These are phyloP conservation scores for Menidia beryllina DNA, from an alignment of 2,113 vertebrate species.

Conservation along the genomic window DNA sequence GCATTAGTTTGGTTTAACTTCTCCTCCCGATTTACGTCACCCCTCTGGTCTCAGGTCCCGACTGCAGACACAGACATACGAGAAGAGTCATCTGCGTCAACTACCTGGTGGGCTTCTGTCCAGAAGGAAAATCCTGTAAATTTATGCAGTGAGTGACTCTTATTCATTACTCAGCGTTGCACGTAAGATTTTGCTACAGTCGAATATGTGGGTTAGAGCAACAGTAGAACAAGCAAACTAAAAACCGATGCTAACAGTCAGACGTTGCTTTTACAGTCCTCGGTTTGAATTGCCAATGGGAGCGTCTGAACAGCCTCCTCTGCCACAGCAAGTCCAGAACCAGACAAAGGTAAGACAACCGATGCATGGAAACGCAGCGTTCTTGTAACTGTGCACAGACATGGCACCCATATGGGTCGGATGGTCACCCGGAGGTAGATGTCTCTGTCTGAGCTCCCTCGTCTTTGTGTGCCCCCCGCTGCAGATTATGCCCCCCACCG, in stretches of 20 bases:
- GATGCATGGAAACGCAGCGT: background rate
- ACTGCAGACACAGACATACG: conserved; percentile 97
- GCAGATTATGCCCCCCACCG: conserved; percentile 55
- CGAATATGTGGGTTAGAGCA: too few relatives aligned
- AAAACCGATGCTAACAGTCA: conserved; percentile 12
- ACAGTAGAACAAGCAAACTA: background rate
- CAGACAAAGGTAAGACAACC: conserved; percentile 87
- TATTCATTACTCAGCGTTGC: too few relatives aligned
- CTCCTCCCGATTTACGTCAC: conserved; percentile 12
- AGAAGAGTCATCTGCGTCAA: conserved; percentile 98
- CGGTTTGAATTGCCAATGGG: conserved; percentile 98
- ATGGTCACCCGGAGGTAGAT: too few relatives aligned
- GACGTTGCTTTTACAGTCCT: conserved; percentile 82
- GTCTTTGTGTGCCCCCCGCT: background rate
- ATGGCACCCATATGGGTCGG: background rate
- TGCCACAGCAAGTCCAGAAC: conserved; percentile 89
- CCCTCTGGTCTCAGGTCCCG: conserved; percentile 85
- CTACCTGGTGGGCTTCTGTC: conserved; percentile 98
- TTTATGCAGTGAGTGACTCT: conserved; percentile 96
- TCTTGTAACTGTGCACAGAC: background rate
- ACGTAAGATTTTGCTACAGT: too few relatives aligned
- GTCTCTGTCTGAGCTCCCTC: background rate
- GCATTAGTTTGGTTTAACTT: background rate
- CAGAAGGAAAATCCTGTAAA: conserved; percentile 96
- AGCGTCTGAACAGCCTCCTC: conserved; percentile 93